Evolutionary conservation across 2,113 vertebrate species (phyloP).

Genomic region (Centrocercus urophasianus): DNA sequence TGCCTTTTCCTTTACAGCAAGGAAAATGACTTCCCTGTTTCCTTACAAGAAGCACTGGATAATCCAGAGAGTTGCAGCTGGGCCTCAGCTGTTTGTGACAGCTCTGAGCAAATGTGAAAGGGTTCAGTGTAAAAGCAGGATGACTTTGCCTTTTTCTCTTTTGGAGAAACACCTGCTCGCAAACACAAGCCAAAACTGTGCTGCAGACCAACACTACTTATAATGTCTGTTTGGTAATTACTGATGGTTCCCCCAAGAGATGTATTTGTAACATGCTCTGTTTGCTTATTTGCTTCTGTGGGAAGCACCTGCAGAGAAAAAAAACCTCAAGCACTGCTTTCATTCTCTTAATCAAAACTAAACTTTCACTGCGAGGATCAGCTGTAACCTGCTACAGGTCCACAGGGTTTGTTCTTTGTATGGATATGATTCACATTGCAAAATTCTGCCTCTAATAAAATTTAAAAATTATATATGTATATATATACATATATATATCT

Average conservation of each 20-base stretch:
- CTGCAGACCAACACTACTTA: background rate
- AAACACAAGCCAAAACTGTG: background rate
- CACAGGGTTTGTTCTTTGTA: background rate
- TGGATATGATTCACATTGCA: background rate
- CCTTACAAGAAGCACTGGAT: background rate
- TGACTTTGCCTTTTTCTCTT: background rate
- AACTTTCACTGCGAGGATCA: background rate
- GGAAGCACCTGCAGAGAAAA: background rate
- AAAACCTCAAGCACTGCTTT: background rate
- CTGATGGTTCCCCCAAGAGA: background rate
- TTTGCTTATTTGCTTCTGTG: background rate
- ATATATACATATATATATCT: background rate
- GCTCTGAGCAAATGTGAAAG: background rate
- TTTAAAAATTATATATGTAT: background rate
- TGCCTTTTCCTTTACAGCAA: background rate
- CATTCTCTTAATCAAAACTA: background rate
- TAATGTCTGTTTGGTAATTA: background rate
- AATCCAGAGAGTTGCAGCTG: conserved; percentile 11
- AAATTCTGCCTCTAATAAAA: background rate
- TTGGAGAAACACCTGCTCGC: conserved; percentile 22
- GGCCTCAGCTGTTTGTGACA: background rate
- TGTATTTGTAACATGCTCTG: background rate
- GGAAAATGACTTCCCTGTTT: background rate
- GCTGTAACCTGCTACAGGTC: background rate
- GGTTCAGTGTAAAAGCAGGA: background rate